These are phyloP conservation scores for Aethina tumida DNA, from an alignment of 1,140 invertebrate species.

Conservation along the genomic window DNA sequence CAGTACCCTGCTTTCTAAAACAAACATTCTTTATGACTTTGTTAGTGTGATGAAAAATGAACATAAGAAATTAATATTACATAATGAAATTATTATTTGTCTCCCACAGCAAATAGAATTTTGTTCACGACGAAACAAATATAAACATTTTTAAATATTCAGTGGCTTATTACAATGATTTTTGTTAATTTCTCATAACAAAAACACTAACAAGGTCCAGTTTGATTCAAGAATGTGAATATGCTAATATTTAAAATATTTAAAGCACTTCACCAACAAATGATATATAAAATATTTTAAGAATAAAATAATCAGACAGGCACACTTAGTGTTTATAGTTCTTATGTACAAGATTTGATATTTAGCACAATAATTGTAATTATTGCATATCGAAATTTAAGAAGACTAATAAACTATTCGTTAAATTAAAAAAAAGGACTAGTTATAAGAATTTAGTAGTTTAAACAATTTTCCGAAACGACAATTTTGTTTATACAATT, in stretches of 20 bases:
- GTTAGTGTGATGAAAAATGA: slow-evolving; percentile 1
- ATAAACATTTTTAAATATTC: slow-evolving; percentile 3
- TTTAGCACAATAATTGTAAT: slow-evolving; percentile 12
- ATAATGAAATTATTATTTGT: no score
- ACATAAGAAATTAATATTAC: not conserved
- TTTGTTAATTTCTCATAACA: slow-evolving; percentile 30
- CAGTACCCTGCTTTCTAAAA: not conserved
- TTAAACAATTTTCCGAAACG: not conserved
- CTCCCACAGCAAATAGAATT: slow-evolving; percentile 1
- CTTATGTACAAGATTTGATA: slow-evolving; percentile 18
- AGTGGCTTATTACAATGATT: slow-evolving; percentile 14
- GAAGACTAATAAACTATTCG: slow-evolving; percentile 8
- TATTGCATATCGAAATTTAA: slow-evolving; percentile 12
- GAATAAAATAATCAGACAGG: slow-evolving; percentile 17
- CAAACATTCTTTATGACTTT: not conserved
- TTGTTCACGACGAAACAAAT: slow-evolving; percentile 4
- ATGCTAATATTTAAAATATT: slow-evolving; percentile 32
- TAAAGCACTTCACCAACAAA: slow-evolving; percentile 28
- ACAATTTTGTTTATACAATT: not conserved
- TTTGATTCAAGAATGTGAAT: slow-evolving; percentile 17
- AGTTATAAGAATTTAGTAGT: slow-evolving; percentile 11
- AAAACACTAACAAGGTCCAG: slow-evolving; percentile 28
- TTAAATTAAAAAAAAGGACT: slow-evolving; percentile 19
- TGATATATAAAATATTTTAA: slow-evolving; percentile 7
- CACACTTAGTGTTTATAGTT: slow-evolving; percentile 24